These are phyloP conservation scores for Anolis apletophallus DNA, from an alignment of 2,797 vertebrate genomes.

Conservation along the genomic window DNA sequence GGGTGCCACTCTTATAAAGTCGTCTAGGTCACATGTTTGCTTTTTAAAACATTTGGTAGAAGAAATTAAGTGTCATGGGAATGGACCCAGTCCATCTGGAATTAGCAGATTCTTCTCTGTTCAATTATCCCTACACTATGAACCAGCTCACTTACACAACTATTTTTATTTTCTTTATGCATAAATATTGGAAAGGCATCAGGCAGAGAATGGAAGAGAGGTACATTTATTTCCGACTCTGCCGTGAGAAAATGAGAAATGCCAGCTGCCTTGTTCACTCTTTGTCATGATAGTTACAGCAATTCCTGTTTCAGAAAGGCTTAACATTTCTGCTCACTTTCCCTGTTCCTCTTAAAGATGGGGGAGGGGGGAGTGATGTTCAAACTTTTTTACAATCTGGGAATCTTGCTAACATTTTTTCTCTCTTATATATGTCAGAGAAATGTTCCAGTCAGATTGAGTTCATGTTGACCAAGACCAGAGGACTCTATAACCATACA, in stretches of 20 bases:
- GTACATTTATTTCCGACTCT: conserved; percentile 31
- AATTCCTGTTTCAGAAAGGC: conserved; percentile 2
- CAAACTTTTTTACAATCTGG: neutral
- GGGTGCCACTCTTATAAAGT: conserved; percentile 80
- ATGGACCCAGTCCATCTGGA: conserved; percentile 82
- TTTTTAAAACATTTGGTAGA: conserved; percentile 83
- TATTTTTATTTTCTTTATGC: conserved; percentile 79
- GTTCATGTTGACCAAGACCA: neutral
- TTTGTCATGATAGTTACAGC: conserved; percentile 45
- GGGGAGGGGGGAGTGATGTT: neutral
- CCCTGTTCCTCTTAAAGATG: neutral
- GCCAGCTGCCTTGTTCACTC: conserved; percentile 50
- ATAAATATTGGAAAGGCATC: conserved; percentile 75
- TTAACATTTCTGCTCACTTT: conserved; percentile 18
- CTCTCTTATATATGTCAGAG: neutral
- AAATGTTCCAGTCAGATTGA: neutral
- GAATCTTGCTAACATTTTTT: neutral
- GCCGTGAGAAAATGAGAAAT: neutral
- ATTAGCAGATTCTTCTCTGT: conserved; percentile 79
- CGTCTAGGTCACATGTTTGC: conserved; percentile 84
- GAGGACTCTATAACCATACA: neutral
- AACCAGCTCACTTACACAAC: conserved; percentile 70
- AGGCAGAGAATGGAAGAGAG: conserved; percentile 57
- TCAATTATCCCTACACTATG: conserved; percentile 78
- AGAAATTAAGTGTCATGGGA: conserved; percentile 80